Evolutionary conservation across 2,888 invertebrate genomes (phyloP).

Genomic region (Vandiemenella viatica): DNA sequence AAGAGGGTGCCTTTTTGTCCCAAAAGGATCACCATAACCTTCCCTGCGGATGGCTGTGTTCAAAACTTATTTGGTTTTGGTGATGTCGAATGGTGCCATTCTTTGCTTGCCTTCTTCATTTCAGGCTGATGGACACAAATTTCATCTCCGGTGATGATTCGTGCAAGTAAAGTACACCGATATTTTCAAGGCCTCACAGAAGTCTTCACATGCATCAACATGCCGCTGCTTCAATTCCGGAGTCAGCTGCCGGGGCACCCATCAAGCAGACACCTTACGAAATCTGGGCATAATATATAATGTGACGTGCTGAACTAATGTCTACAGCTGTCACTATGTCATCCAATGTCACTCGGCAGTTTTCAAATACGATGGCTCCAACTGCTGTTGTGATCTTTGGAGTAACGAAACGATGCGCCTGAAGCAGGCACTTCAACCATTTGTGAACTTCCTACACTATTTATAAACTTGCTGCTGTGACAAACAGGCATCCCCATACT

Average conservation of each 20-base stretch:
- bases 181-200: background rate
- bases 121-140: background rate
- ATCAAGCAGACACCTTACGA: background rate
- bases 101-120: background rate
- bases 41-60: conserved; percentile 1
- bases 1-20: background rate
- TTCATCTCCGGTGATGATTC: background rate
- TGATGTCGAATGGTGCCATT: conserved; percentile 1
- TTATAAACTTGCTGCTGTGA: background rate
- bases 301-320: background rate
- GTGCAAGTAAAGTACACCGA: background rate
- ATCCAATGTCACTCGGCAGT: background rate
- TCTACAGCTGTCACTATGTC: background rate
- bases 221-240: background rate
- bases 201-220: background rate
- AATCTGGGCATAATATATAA: background rate
- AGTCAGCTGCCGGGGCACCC: background rate
- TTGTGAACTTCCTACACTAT: background rate
- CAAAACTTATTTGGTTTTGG: conserved; percentile 3
- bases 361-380: background rate
- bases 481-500: background rate
- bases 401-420: background rate
- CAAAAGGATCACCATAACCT: background rate
- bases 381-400: background rate
- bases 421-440: background rate